Evolutionary conservation across 2,797 vertebrate species (phyloP).

Genomic region (Lophotriccus pileatus): DNA sequence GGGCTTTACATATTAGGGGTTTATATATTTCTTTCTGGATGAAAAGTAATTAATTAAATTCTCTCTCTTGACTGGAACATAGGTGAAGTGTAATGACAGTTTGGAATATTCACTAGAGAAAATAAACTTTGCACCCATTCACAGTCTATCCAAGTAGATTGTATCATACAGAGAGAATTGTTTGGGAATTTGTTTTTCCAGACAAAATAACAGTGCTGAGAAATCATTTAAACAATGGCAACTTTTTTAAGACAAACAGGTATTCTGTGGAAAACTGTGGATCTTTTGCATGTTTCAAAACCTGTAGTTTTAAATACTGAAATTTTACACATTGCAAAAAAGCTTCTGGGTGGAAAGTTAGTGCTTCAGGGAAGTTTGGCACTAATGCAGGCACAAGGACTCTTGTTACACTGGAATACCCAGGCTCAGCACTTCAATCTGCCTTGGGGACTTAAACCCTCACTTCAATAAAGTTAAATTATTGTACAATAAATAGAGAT

Average conservation of each 20-base stretch:
- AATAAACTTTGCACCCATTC: neutral
- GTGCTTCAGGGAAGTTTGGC: neutral
- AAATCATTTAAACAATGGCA: neutral
- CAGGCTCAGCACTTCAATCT: conserved; percentile 20
- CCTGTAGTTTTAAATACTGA: neutral
- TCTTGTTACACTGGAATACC: neutral
- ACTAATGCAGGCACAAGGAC: neutral
- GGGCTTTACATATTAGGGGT: neutral
- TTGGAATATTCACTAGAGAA: neutral
- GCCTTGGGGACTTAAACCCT: conserved; percentile 41
- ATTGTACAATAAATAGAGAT: conserved; percentile 51
- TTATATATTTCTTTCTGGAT: neutral
- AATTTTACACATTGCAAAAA: neutral
- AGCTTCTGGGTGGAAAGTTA: neutral
- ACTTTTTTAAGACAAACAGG: neutral
- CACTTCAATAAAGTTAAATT: conserved; percentile 64
- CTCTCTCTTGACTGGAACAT: neutral
- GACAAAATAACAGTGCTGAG: neutral
- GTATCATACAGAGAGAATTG: neutral
- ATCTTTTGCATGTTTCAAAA: neutral
- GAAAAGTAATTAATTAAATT: neutral
- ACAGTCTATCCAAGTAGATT: neutral
- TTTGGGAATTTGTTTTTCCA: neutral
- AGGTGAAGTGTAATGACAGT: neutral
- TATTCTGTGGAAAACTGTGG: neutral